A percentile compares a stretch with the other conserved stretches of the same genome.
phyloP scores from a whole-genome alignment of 2,888 invertebrate species.

The Rhogogaster chlorosoma region DNA sequence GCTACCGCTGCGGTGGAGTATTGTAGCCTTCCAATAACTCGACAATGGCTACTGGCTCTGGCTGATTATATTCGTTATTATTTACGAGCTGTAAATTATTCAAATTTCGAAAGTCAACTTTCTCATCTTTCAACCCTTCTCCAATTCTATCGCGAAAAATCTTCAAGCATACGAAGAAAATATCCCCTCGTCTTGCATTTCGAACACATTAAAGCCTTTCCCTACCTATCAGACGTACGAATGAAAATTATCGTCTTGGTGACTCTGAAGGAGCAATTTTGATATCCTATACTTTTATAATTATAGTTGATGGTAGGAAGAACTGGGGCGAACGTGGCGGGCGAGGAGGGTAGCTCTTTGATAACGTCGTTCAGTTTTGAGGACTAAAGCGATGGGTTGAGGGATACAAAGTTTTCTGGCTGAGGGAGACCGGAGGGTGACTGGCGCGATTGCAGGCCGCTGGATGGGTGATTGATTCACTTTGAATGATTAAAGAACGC shows the following conservation, averaged over 20 bases:
- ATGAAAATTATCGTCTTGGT: constrained; percentile 21
- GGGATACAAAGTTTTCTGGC: constrained; percentile 55
- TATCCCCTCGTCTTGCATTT: neutral
- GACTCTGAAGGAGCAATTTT: constrained; percentile 45
- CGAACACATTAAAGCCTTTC: neutral
- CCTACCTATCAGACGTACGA: neutral
- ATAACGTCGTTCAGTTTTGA: constrained; percentile 68
- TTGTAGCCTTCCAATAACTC: constrained; percentile 63
- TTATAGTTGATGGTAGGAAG: constrained; percentile 49
- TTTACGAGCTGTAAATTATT: constrained; percentile 73
- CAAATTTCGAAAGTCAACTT: constrained; percentile 60
- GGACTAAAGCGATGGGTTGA: constrained; percentile 53
- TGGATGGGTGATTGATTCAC: constrained; percentile 77
- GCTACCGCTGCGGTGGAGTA: constrained; percentile 63
- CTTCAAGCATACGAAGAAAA: neutral
- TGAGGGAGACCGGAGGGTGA: constrained; percentile 71
- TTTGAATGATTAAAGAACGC: constrained; percentile 77
- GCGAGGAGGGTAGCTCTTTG: constrained; percentile 59
- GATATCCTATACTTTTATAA: constrained; percentile 55
- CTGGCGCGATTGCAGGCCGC: constrained; percentile 71
- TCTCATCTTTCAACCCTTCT: constrained; percentile 54
- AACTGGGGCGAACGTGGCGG: constrained; percentile 28
- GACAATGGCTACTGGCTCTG: constrained; percentile 69
- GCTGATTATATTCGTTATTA: constrained; percentile 68
- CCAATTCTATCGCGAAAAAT: constrained; percentile 53